Evolutionary conservation across 2,113 vertebrate genomes (phyloP).

Genomic region (Oncorhynchus gorbuscha): DNA sequence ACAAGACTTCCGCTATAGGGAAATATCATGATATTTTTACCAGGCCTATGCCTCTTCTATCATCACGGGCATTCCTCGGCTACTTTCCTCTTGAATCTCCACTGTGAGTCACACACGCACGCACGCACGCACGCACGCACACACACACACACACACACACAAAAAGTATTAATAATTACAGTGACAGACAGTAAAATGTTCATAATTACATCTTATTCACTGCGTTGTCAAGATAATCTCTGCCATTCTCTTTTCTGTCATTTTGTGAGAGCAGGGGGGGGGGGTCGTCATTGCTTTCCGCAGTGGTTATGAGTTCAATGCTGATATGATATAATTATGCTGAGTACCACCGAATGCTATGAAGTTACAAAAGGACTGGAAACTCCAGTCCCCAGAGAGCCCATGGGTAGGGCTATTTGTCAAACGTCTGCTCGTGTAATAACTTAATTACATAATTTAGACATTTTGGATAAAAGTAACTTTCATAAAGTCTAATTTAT

Average conservation of each 20-base stretch:
- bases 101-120: conserved; percentile 9
- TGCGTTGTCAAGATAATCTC: conserved; percentile 30
- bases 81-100: not conserved
- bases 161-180: conserved; percentile 15
- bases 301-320: conserved; percentile 31
- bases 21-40: conserved; percentile 49
- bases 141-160: not conserved
- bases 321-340: not conserved
- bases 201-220: conserved; percentile 32
- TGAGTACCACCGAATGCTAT: too few species aligned
- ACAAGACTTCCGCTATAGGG: conserved; percentile 34
- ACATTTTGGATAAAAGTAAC: conserved; percentile 17
- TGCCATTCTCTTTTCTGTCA: conserved; percentile 15
- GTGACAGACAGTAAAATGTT: conserved; percentile 33
- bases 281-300: conserved; percentile 35
- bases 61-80: not conserved
- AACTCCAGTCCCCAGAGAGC: too few species aligned
- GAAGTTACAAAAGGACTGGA: too few species aligned
- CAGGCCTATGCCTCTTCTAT: conserved; percentile 35
- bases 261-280: conserved; percentile 12
- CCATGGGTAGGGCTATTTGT: not conserved
- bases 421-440: not conserved
- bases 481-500: conserved; percentile 1
- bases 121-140: not conserved
- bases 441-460: conserved; percentile 28